Evolutionary conservation across 2,888 invertebrate species (phyloP).

Genomic region (Synanthedon formicaeformis): DNA sequence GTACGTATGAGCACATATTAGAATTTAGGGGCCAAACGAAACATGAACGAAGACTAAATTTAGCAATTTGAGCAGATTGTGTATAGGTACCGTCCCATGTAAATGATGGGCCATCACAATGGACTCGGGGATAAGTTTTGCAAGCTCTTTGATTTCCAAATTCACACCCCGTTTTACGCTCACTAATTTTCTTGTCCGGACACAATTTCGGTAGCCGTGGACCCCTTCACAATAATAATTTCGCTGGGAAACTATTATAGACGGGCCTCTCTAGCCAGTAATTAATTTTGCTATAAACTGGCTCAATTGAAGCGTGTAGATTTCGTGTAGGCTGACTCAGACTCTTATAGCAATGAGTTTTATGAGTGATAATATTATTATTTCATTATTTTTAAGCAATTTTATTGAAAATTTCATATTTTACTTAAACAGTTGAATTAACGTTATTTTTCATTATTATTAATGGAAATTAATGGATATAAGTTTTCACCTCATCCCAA

Average conservation of each 20-base stretch:
- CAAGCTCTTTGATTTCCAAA: slow-evolving; percentile 64
- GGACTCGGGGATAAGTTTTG: slow-evolving; percentile 46
- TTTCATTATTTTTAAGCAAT: slow-evolving; percentile 27
- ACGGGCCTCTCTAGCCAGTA: slow-evolving; percentile 65
- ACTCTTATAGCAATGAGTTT: slow-evolving; percentile 24
- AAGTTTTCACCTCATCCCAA: too few relatives aligned
- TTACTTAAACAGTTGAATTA: not conserved
- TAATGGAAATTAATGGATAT: too few relatives aligned
- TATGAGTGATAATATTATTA: slow-evolving; percentile 39
- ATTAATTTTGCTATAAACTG: slow-evolving; percentile 68
- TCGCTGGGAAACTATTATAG: slow-evolving; percentile 66
- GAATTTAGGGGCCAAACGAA: not conserved
- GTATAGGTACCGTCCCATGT: slow-evolving; percentile 57
- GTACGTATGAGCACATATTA: too few relatives aligned
- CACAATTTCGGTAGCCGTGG: slow-evolving; percentile 55
- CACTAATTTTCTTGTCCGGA: slow-evolving; percentile 71
- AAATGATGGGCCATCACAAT: slow-evolving; percentile 61
- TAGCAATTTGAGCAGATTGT: slow-evolving; percentile 36
- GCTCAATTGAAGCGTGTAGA: slow-evolving; percentile 68
- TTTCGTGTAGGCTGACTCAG: slow-evolving; percentile 56
- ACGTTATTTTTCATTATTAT: too few relatives aligned
- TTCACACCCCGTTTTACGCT: slow-evolving; percentile 69
- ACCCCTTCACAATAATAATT: slow-evolving; percentile 65
- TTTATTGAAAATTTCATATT: not conserved
- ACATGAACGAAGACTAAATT: slow-evolving; percentile 14